phyloP scores from a whole-genome alignment of 2,113 vertebrate species.

The Gallinago undulata region DNA sequence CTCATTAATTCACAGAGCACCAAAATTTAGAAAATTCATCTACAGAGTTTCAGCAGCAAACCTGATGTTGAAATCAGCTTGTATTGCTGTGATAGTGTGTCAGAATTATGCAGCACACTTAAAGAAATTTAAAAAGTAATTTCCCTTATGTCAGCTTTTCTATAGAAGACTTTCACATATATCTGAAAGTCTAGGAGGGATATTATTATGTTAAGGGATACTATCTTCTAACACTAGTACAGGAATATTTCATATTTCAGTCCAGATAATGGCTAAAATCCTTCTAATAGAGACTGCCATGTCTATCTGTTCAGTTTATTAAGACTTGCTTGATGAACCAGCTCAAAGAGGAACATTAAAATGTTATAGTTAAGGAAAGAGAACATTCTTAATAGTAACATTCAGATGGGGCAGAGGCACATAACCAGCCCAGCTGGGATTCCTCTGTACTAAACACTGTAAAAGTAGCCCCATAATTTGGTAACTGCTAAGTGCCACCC shows the following conservation, averaged over 20 bases:
- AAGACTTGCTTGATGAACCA: background rate
- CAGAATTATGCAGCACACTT: background rate
- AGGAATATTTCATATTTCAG: background rate
- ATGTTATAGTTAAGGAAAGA: background rate
- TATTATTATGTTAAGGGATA: background rate
- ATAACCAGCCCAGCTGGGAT: background rate
- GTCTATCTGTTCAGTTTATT: background rate
- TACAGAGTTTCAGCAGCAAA: constrained; percentile 12
- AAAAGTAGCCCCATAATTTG: background rate
- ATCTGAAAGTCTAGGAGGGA: background rate
- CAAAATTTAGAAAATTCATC: background rate
- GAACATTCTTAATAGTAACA: background rate
- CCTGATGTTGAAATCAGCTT: background rate
- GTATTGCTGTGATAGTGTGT: background rate
- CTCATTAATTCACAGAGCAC: constrained; percentile 23
- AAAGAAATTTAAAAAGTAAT: background rate
- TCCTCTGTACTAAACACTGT: background rate
- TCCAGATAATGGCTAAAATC: background rate
- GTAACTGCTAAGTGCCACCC: background rate
- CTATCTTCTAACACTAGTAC: background rate
- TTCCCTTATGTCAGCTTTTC: background rate
- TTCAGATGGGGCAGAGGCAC: background rate
- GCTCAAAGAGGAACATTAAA: background rate
- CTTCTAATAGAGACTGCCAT: background rate
- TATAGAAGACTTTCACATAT: background rate